These are phyloP conservation scores for Sebastolobus altivelis DNA, from an alignment of 2,797 vertebrate genomes.

Conservation along the genomic window DNA sequence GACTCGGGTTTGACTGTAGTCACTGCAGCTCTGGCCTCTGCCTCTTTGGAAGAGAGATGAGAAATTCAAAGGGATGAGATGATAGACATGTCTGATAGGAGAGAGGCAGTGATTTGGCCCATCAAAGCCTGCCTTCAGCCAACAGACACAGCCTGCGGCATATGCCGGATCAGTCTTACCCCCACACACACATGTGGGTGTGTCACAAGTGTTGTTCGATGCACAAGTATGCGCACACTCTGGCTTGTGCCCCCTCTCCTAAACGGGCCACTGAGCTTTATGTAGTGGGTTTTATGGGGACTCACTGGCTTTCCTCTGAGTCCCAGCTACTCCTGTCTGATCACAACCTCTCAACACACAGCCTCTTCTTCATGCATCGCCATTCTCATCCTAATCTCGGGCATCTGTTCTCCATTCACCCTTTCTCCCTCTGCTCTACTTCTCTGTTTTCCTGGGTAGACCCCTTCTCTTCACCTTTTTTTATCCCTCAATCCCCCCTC, in stretches of 20 bases:
- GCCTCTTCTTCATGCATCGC: slow-evolving; percentile 42
- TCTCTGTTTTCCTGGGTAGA: slow-evolving; percentile 50
- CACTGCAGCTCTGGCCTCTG: slow-evolving; percentile 53
- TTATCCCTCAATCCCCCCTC: slow-evolving; percentile 47
- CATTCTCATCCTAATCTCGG: slow-evolving; percentile 59
- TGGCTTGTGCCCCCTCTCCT: not conserved
- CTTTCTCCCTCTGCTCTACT: slow-evolving; percentile 41
- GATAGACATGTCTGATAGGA: slow-evolving; percentile 73
- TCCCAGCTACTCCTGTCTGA: slow-evolving; percentile 25
- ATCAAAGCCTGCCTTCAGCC: slow-evolving; percentile 77
- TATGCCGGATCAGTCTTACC: slow-evolving; percentile 63
- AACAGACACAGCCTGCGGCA: slow-evolving; percentile 79
- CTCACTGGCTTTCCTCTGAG: not conserved
- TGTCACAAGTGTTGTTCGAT: slow-evolving; percentile 23
- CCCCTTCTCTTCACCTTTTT: slow-evolving; percentile 45
- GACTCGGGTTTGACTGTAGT: slow-evolving; percentile 49
- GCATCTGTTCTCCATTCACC: slow-evolving; percentile 67
- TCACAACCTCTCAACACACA: slow-evolving; percentile 34
- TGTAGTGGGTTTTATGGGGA: slow-evolving; percentile 12
- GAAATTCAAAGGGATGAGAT: slow-evolving; percentile 68
- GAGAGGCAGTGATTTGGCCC: slow-evolving; percentile 78
- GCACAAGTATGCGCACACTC: not conserved
- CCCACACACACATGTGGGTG: not conserved
- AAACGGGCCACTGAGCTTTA: slow-evolving; percentile 38
- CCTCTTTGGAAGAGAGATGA: slow-evolving; percentile 62